Evolutionary conservation across 2,113 vertebrate species (phyloP).

Genomic region (Crotalus helleri): DNA sequence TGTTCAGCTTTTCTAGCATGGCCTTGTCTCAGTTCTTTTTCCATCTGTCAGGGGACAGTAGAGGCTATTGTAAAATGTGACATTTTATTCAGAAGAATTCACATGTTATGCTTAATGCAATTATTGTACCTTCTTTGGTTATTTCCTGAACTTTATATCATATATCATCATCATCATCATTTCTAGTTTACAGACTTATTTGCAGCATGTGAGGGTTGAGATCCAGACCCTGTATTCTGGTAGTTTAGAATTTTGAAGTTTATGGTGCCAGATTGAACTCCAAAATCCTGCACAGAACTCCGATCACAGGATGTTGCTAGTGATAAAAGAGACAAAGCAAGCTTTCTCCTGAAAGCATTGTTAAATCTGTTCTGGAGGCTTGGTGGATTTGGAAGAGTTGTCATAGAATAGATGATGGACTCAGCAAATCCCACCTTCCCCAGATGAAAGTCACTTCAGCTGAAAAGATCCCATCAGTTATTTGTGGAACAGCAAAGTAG

Average conservation of each 20-base stretch:
- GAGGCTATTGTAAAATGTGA: not conserved
- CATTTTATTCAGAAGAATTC: not conserved
- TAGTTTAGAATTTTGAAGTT: not conserved
- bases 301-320: not conserved
- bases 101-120: not conserved
- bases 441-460: not conserved
- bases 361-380: not conserved
- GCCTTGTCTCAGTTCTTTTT: not conserved
- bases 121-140: not conserved
- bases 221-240: not conserved
- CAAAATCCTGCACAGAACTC: not conserved
- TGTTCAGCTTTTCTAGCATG: not conserved
- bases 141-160: not conserved
- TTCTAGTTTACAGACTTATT: not conserved
- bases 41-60: not conserved
- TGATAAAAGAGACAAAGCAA: not conserved
- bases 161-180: not conserved
- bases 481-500: not conserved
- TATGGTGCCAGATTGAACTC: not conserved
- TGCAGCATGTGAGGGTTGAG: not conserved
- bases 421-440: not conserved
- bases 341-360: not conserved
- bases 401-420: not conserved
- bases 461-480: not conserved
- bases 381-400: not conserved